Evolutionary conservation across 2,113 vertebrate genomes (phyloP), one percentile per base, ranked within the genome.

Genomic region (Austrofundulus limnaeus): DNA sequence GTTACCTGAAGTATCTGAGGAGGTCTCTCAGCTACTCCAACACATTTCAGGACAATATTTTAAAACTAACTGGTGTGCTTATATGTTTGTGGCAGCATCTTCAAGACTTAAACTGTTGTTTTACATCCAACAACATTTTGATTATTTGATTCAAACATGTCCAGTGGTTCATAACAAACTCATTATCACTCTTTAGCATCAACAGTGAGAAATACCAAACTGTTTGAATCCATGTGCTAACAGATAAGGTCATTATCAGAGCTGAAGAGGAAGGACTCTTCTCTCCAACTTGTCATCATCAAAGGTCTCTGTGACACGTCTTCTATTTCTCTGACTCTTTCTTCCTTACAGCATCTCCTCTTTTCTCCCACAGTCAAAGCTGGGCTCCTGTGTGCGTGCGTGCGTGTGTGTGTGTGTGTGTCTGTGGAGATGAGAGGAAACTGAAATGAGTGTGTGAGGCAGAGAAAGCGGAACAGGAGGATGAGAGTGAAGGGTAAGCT

Each of bases 241-340:
- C 31, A 34, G 31, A 34, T 38, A 15, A 1, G 3, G 48, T 79
- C 63, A 71, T 75, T 56, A 66, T 53, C n/a, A 66, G 43, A 37
- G 11, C 20, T 11, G 41, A 24, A 54, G 57, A 48, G 37, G 48
- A 61, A 59, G 75, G 66, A 39, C 65, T 53, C 58, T 53, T 39
- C 61, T 78, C 67, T 77, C 80, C 69, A 74, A 70, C 75, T 69
- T 73, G 72, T 83, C 86, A 78, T 76, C 83, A 81, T 88, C 85
- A 88, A 85, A 88, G 87, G 85, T 87, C 85, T 84, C 63, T 37
- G 51, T 74, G 82, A 82, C 77, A 85, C 78, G 82, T 80, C 75
- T 75, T 71, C 65, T 68, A 57, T 74, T 80, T 83, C 68, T 61
- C 21, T 53, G 47, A 58, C 76, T 71, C 68, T 76, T 80, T 80